Base-by-base conservation (phyloP, 2,888 invertebrate genomes). In the Troides helena region DNA sequence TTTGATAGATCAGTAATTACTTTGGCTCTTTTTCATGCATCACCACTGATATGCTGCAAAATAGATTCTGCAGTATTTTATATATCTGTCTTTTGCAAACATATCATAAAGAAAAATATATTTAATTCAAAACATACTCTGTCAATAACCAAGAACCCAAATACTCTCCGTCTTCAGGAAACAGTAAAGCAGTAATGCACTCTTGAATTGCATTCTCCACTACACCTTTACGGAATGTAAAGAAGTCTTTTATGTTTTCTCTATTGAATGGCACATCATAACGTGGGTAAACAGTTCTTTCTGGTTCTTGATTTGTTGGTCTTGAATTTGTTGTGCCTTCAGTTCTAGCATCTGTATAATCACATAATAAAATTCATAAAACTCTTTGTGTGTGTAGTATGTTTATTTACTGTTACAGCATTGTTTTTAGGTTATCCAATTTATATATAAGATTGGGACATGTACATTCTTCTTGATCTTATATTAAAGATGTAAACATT, bases 131-230 rank as follows among this genome's bases (percentile, higher is more conserved):
- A 53, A 92, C 95, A 88, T 92, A 97, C 97, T 97, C 97, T 43
- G 97, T 97, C 50, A 97, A 87, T 68, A 97, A 90, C 96, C 97
- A 97, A 58, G 95, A 94, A 57, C 96, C 96, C 70, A 95, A 83
- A 66, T 96, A 88, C 73, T 95, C 94, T 43, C 96, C 96, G 86
- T 96, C 96, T 72, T 95, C 94, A 64, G 94, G 93, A 70, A 95
- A 94, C 70, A 96, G 82, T 57, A 96, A 84, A 21, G 90, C 93
- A 1, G 94, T 94, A 62, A 95, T 94, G 78, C 96, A 95, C 78
- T 96, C 96, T 68, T 94, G 94, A 58, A 96, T 93, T 4, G 97
- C 97, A 74, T 93, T 93, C 75, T 96, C 95, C 17, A 97, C 94
- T 18, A 96, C 95, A 36, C 95, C 96, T 75, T 95, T 95, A 71